These are phyloP conservation scores for Eupristina koningsbergeri DNA, from an alignment of 1,140 invertebrate species.

Conservation along the genomic window DNA sequence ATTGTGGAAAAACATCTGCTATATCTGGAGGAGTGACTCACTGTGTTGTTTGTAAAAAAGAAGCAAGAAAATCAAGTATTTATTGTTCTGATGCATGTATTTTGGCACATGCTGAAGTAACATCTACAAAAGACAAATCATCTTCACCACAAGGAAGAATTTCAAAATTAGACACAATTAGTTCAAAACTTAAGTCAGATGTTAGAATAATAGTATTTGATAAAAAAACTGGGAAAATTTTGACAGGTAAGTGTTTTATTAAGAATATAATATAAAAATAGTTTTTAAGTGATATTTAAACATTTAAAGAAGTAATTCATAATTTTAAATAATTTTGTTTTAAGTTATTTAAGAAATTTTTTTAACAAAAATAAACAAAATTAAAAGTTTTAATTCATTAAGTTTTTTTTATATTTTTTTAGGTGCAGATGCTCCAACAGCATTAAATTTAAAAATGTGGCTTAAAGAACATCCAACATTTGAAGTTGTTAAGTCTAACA, in stretches of 20 bases:
- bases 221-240: constrained; percentile 81
- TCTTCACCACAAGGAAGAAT: constrained; percentile 56
- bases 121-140: constrained; percentile 73
- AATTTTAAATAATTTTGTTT: background rate
- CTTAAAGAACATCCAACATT: constrained; percentile 89
- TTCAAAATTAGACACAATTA: constrained; percentile 59
- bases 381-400: too few species aligned
- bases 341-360: too few species aligned
- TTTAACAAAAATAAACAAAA: too few species aligned
- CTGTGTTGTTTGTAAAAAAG: constrained; percentile 84
- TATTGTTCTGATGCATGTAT: constrained; percentile 93
- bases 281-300: background rate
- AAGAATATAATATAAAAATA: background rate
- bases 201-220: constrained; percentile 84
- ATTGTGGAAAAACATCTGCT: background rate
- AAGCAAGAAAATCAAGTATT: constrained; percentile 80
- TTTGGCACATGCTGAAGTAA: constrained; percentile 85
- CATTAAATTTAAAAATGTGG: constrained; percentile 85
- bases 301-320: background rate
- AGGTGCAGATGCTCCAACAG: constrained; percentile 85
- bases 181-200: constrained; percentile 69
- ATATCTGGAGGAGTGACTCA: constrained; percentile 61
- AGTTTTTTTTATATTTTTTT: too few species aligned
- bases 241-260: constrained; percentile 73
- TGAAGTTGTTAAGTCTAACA: constrained; percentile 83